Base-by-base conservation (phyloP, 2,113 vertebrate species). In the Hystrix cristata region DNA sequence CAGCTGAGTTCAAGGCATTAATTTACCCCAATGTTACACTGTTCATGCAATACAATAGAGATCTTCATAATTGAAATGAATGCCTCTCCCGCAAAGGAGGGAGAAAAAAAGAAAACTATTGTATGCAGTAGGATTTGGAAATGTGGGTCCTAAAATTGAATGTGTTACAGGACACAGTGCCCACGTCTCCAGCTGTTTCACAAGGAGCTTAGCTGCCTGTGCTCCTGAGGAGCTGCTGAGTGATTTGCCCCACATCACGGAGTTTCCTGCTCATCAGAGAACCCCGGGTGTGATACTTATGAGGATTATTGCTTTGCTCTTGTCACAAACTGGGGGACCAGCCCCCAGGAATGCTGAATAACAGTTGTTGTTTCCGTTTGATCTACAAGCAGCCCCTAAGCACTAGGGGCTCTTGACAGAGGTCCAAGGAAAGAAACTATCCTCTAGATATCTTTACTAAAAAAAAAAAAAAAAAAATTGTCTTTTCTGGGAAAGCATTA, bases 181-280 rank as follows among this genome's bases (percentile, higher is more conserved):
- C 76, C 2, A 65, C 19, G 51, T 84, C 79, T 82, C 51, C 46
- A 34, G 67, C 53, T 65, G 27, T 80, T 38, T 89, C 65, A 38
- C n/a, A 81, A 21, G 31, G 93, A 18, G 79, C 48, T 92, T 48
- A 29, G 23, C 57, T 86, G 59, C 0, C 0, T 67, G 59, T 55
- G 85, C 93, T 18, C 0, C 0, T 0, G 2, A 3, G 18, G 0
- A 0, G 0, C 29, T 27, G 53, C 19, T 51, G 27, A 21, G 16
- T 7, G 25, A 9, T 38, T 25, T 65, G 62, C 7, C 51, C 18
- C 60, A 1, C 0, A 0, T 57, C n/a, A n/a, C 0, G 0, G 31
- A 67, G 62, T 18, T n/a, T 67, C 71, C n/a, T 69, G n/a, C 59
- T n/a, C 59, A 27, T 72, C n/a, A 1, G 72, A 90, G 19, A 59